A percentile compares a stretch with the other conserved stretches of the same genome.
Conservation (phyloP, 2,888 invertebrate species). For the Melanostoma mellinum region DNA sequence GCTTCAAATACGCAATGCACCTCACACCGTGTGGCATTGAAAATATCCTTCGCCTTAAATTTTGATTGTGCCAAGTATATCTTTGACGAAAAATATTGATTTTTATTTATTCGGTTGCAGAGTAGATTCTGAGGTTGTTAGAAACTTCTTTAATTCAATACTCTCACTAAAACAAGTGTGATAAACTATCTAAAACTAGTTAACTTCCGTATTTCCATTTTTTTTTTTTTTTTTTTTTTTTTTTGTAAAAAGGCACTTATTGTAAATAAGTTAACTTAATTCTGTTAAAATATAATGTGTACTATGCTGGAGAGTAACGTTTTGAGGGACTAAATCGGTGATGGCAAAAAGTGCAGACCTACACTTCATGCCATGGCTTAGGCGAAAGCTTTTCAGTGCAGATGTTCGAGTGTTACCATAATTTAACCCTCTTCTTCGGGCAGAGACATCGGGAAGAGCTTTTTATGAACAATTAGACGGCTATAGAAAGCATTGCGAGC, state of each 20-base stretch:
- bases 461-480: constrained; percentile 11
- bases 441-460: constrained; percentile 38
- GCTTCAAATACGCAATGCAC: constrained; percentile 49
- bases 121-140: not conserved
- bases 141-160: not conserved
- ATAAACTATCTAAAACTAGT: constrained; percentile 23
- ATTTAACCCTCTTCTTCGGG: constrained; percentile 43
- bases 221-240: not conserved
- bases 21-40: constrained; percentile 50
- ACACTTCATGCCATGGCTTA: constrained; percentile 36
- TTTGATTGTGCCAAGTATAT: constrained; percentile 29
- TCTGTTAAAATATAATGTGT: constrained; percentile 23
- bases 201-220: constrained; percentile 25
- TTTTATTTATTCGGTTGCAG: constrained; percentile 40
- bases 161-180: constrained; percentile 15
- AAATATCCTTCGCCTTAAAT: constrained; percentile 59
- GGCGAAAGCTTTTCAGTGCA: constrained; percentile 66
- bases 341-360: constrained; percentile 56
- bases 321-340: constrained; percentile 39
- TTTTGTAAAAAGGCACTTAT: constrained; percentile 59
- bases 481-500: constrained; percentile 7
- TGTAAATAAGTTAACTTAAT: constrained; percentile 44
- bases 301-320: constrained; percentile 42
- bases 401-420: constrained; percentile 59
- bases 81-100: constrained; percentile 62